Percentiles rank a stretch among this genome's conserved stretches.
These are phyloP conservation scores for Macrosoma leucophasiata DNA, from an alignment of 2,888 invertebrate species.

Conservation along the genomic window DNA sequence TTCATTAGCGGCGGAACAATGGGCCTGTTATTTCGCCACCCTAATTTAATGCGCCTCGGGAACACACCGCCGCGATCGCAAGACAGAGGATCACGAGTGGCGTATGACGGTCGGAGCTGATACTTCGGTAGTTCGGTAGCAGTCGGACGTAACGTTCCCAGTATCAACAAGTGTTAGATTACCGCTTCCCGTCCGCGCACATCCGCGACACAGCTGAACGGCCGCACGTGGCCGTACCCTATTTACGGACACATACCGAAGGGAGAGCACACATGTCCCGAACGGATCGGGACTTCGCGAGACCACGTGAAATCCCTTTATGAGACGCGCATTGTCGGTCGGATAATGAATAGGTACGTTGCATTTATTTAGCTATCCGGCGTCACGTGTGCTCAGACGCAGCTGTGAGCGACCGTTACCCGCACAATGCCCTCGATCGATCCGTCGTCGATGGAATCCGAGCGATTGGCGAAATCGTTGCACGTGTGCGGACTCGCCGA, in stretches of 20 bases:
- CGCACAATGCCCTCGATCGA: constrained; percentile 75
- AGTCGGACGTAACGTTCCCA: constrained; percentile 33
- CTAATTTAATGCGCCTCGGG: constrained; percentile 36
- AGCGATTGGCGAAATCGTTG: constrained; percentile 65
- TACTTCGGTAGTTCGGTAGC: constrained; percentile 14
- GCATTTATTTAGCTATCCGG: constrained; percentile 75
- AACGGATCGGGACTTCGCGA: constrained; percentile 72
- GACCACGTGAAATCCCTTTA: constrained; percentile 75
- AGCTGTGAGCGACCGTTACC: constrained; percentile 74
- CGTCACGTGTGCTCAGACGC: constrained; percentile 70
- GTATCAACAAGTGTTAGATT: constrained; percentile 66
- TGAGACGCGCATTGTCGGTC: constrained; percentile 67
- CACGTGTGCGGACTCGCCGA: constrained; percentile 54
- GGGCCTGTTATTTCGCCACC: constrained; percentile 45
- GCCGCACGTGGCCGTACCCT: constrained; percentile 74
- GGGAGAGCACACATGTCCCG: constrained; percentile 74
- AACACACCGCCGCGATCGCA: constrained; percentile 25
- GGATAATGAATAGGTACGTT: constrained; percentile 72
- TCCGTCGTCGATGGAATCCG: constrained; percentile 64
- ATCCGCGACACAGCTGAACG: constrained; percentile 73
- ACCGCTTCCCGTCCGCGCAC: constrained; percentile 69
- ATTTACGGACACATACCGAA: constrained; percentile 72
- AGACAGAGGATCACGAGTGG: constrained; percentile 11
- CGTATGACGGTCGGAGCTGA: constrained; percentile 6
- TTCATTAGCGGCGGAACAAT: constrained; percentile 64